Percentiles rank a stretch among this genome's conserved stretches.
phyloP scores from a whole-genome alignment of 1,140 invertebrate genomes.

The Acromyrmex charruanus region DNA sequence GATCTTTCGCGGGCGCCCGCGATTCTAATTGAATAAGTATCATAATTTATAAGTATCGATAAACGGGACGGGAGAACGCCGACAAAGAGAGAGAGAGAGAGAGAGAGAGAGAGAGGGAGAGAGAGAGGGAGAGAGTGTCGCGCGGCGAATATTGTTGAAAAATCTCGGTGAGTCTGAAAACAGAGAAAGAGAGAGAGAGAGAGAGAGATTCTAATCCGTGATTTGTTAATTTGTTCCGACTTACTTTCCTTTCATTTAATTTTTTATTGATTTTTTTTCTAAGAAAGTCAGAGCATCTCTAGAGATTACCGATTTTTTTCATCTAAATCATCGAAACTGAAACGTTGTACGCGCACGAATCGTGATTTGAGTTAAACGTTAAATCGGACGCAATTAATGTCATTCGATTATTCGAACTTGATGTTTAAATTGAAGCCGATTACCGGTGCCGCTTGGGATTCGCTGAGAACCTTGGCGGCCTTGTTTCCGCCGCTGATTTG shows the following conservation, averaged over 20 bases:
- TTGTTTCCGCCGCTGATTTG: slow-evolving; percentile 22
- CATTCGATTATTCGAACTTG: neutral
- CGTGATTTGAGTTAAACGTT: neutral
- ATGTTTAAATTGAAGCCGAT: slow-evolving; percentile 6
- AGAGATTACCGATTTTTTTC: neutral
- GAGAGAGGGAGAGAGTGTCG: neutral
- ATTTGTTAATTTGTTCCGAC: neutral
- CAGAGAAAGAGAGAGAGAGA: neutral
- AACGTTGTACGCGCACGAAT: neutral
- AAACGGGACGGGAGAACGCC: neutral
- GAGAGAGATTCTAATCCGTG: slow-evolving; percentile 8
- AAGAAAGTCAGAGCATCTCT: too few species aligned
- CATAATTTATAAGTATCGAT: slow-evolving; percentile 26
- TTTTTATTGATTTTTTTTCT: neutral
- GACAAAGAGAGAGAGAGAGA: neutral
- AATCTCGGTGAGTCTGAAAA: slow-evolving; percentile 23
- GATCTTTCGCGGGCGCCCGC: neutral
- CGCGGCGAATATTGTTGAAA: slow-evolving; percentile 17
- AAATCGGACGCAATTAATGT: neutral
- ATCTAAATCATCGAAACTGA: neutral
- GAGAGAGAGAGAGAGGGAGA: too few species aligned
- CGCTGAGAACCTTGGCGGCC: slow-evolving; percentile 14
- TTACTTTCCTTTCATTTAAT: neutral
- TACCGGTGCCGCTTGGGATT: neutral
- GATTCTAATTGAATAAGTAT: slow-evolving; percentile 27